Conservation (phyloP, 2,113 vertebrate genomes). For the Thomomys bottae region DNA sequence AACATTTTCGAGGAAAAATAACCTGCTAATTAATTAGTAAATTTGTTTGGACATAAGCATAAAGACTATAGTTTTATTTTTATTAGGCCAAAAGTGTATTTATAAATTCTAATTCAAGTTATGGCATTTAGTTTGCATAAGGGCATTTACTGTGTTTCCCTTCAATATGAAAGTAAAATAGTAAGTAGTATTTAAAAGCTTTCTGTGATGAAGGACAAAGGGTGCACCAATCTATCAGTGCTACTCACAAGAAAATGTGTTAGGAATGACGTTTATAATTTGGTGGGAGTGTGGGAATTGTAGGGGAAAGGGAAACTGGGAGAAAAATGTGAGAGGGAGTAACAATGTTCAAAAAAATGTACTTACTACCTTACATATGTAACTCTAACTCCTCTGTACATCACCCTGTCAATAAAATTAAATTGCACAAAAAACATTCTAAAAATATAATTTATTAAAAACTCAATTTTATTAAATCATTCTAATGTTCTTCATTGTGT, state of each 20-base stretch:
- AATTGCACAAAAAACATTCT: neutral
- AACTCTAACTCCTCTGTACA: too few species aligned
- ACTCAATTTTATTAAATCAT: neutral
- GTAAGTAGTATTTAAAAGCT: too few species aligned
- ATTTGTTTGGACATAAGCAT: neutral
- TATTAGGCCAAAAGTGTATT: neutral
- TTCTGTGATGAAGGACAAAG: too few species aligned
- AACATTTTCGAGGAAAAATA: slow-evolving; percentile 1
- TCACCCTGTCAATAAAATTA: too few species aligned
- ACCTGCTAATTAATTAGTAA: neutral
- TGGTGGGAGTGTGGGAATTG: too few species aligned
- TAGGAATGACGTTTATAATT: too few species aligned
- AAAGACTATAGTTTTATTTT: neutral
- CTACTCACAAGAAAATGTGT: too few species aligned
- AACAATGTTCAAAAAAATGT: too few species aligned
- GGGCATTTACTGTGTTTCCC: neutral
- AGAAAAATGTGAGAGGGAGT: too few species aligned
- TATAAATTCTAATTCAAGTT: neutral
- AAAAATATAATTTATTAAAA: slow-evolving; percentile 7
- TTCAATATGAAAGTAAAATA: neutral
- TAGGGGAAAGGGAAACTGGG: too few species aligned
- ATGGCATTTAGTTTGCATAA: neutral
- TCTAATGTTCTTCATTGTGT: neutral
- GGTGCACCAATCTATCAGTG: too few species aligned
- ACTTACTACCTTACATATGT: too few species aligned